Evolutionary conservation across 2,888 invertebrate species (phyloP), one percentile per base, ranked within the genome.

Genomic region (Panorpa germanica): DNA sequence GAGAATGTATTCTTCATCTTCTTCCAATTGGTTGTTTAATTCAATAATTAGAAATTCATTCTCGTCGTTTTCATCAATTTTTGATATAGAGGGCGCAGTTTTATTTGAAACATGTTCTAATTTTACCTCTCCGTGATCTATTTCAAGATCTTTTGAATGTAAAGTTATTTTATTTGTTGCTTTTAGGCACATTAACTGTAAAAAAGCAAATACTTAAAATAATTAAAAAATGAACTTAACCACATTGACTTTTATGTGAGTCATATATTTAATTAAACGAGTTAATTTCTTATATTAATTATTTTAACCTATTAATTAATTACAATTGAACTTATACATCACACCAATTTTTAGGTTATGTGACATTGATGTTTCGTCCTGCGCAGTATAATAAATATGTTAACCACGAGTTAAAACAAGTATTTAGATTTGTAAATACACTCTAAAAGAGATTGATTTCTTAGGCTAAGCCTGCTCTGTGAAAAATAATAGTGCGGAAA

Each of bases 41-140:
- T 51, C 41, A 28, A 77, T 52, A 1, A 65, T 63, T 36, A 71
- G 53, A 43, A 73, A 68, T 41, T 76, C 70, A 43, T 63, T 64
- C 1, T 63, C 60, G 12, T 59, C 54, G 2, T 66, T 62, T 3
- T 58, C 46, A 3, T 43, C 41, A 8, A 61, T 41, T 4, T 49
- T 36, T n/a, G 36, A 7, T 7, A 19, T 25, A 11, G 25, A 19
- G 2, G 16, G 29, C 27, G 2, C 42, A 37, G 1, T 38, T 11
- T 32, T 18, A 12, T 10, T 43, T 40, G 0, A 32, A 28, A 4
- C 33, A 38, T 1, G 21, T 17, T 23, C 26, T 9, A 59, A n/a
- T 1, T 38, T 38, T 16, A 48, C 42, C 28, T 43, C 52, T 19
- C 45, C 46, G 5, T 61, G 52, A 5, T 54, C 48, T 4, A 77